Percentiles rank a stretch among this genome's conserved stretches.
Evolutionary conservation across 2,888 invertebrate species (phyloP).

Genomic region (Chydorus sphaericus): DNA sequence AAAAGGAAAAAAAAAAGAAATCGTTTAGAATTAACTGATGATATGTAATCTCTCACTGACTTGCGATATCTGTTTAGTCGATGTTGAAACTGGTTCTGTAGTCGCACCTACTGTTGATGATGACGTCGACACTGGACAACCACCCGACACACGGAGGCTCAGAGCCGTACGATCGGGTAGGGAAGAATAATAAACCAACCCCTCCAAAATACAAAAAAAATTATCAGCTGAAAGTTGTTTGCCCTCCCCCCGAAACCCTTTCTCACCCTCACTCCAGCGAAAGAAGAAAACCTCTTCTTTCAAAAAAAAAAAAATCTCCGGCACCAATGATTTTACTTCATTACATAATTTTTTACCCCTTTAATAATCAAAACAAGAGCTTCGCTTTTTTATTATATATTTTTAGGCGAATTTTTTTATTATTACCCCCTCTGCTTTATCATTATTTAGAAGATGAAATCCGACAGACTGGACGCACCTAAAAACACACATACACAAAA

Average conservation of each 20-base stretch:
- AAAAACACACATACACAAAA: not conserved
- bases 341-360: too few species aligned
- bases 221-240: too few species aligned
- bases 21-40: too few species aligned
- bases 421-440: not conserved
- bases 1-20: too few species aligned
- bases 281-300: not conserved
- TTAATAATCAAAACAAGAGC: not conserved
- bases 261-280: too few species aligned
- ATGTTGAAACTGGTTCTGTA: constrained; percentile 3
- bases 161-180: constrained; percentile 4
- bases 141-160: not conserved
- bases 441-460: not conserved
- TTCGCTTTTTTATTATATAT: not conserved
- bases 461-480: too few species aligned
- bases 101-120: not conserved
- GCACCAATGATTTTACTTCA: too few species aligned
- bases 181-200: not conserved
- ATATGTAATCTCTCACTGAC: too few species aligned
- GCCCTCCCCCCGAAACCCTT: too few species aligned
- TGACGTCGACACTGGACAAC: not conserved
- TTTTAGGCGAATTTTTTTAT: not conserved
- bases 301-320: not conserved
- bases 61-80: not conserved
- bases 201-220: too few species aligned